Base-by-base conservation (phyloP, 2,888 invertebrate genomes). In the Gandaritis pyraliata region DNA sequence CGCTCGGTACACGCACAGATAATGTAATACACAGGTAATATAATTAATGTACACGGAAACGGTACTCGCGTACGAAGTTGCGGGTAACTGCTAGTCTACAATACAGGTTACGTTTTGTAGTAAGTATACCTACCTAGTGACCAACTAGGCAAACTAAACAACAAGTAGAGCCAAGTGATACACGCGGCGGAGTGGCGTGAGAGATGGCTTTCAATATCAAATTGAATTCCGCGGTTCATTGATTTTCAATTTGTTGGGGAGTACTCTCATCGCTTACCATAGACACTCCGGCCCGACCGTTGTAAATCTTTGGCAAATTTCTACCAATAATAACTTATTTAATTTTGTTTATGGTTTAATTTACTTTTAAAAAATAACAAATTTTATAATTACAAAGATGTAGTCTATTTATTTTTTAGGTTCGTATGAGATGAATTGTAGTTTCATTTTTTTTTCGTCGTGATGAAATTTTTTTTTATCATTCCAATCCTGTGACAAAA, bases 191-290 rank as follows among this genome's bases (percentile, higher is more conserved):
- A 76, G 77, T 80, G 79, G 81, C 83, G 87, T 88, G 89, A 90
- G 88, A 87, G 88, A 91, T 89, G 88, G 88, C 90, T 93, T 93
- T 93, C 93, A 93, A 93, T 93, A 93, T 93, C 92, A 93, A 94
- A 94, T 94, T 94, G 94, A 93, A 94, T 94, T 93, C 93, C 92
- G 93, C 92, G 93, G 93, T 93, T 93, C 93, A 93, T 94, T 93
- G 93, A 93, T 90, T 92, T 92, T 93, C 93, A 93, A 93, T 93
- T 90, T 91, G 90, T 89, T 82, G 84, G 85, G 83, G 83, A 85
- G 81, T 83, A 84, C 83, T 88, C 85, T 81, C 86, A 78, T 86
- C 87, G 87, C 88, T 89, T 88, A 86, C 86, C 82, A 87, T 85
- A 86, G 85, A 85, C 81, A 82, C 82, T 76, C 73, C 78, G 76